Conservation (phyloP, 2,113 vertebrate genomes). For the Strix aluco region DNA sequence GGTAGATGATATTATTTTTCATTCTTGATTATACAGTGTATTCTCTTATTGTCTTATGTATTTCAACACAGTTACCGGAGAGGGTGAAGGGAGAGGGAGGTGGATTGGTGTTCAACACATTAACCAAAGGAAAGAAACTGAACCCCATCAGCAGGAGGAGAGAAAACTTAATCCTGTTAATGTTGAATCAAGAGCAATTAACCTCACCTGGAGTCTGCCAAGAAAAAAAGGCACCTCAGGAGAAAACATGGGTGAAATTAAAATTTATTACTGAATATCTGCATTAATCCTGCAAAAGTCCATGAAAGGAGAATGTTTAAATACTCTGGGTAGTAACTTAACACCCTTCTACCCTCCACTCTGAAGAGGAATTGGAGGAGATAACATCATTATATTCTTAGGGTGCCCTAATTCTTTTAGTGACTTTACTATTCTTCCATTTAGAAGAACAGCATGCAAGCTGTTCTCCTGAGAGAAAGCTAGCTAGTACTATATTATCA, state of each 20-base stretch:
- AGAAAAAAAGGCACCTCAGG: background rate
- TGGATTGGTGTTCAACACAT: background rate
- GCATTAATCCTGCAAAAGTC: background rate
- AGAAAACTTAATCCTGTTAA: conserved; percentile 7
- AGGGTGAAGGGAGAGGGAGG: background rate
- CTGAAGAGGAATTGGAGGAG: background rate
- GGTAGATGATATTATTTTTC: conserved; percentile 51
- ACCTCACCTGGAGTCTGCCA: background rate
- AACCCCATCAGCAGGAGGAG: background rate
- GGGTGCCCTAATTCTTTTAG: background rate
- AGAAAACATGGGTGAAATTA: conserved; percentile 16
- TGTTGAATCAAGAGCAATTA: conserved; percentile 20
- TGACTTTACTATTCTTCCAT: background rate
- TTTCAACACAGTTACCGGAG: conserved; percentile 19
- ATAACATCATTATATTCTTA: background rate
- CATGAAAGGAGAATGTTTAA: conserved; percentile 2
- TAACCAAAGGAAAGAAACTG: conserved; percentile 4
- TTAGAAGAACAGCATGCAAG: background rate
- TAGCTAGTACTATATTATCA: background rate
- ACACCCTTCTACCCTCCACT: background rate
- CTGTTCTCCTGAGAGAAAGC: background rate
- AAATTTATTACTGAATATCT: background rate
- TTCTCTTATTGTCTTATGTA: conserved; percentile 29
- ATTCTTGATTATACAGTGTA: conserved; percentile 45
- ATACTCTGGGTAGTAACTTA: background rate